Base-by-base conservation (phyloP, 2,113 vertebrate species). In the Notothenia rossii region DNA sequence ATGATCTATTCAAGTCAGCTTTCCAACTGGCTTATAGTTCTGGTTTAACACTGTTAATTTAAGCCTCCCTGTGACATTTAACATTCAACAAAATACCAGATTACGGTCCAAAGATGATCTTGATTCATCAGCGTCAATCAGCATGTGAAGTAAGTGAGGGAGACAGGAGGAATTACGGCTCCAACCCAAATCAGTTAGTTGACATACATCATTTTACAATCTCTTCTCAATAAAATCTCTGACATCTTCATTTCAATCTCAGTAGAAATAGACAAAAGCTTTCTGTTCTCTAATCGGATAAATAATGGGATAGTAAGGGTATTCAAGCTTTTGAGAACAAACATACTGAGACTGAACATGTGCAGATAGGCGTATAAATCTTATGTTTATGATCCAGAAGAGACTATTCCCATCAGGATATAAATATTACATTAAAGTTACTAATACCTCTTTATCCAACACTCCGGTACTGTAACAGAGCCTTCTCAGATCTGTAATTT, bases 151-250 rank as follows among this genome's bases (percentile, higher is more conserved):
- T 15, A 1, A 14, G 17, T 10, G 8, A 53, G 8, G 17, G 5
- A 25, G 29, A 58, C 40, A n/a, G 22, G 56, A 58, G 9, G 25
- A 20, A 36, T 29, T 15, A 51, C 13, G 48, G 25, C 53, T 49
- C 25, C 25, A 40, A 36, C 15, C 22, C 48, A 59, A 22, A 50
- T 40, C 2, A 1, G 66, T 10, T 4, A 56, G 11, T 75, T 20
- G 56, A 65, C 22, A 55, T 8, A 48, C 46, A 65, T 55, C 3
- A 65, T 65, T 65, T 55, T 22, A 56, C 40, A 36, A 36, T 12
- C 22, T 75, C 55, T 33, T 68, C 75, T 68, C 50, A 45, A 14
- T 67, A 20, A 72, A 54, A 66, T 40, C 46, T 82, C 14, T 20
- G 33, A 20, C 45, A 45, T 51, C 10, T 55, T n/a, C 61, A 54